These are phyloP conservation scores for Gadopsis bispinosus DNA, from an alignment of 2,797 vertebrate genomes.

Conservation along the genomic window DNA sequence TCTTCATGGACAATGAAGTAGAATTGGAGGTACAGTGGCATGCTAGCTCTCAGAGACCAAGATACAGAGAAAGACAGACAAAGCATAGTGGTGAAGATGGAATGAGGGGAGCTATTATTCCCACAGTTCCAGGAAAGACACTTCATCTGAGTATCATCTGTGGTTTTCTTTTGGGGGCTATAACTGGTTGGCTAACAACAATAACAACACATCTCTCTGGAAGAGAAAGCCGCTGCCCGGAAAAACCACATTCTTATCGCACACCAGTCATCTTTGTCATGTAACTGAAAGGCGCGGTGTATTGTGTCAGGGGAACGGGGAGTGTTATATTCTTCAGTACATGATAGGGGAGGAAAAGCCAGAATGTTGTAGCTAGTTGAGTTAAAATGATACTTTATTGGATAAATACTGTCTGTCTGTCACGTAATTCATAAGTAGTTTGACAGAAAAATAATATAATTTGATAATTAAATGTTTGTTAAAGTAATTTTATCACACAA, in stretches of 20 bases:
- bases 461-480: neutral
- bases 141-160: constrained; percentile 73
- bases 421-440: neutral
- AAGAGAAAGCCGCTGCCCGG: constrained; percentile 48
- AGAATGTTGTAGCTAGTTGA: neutral
- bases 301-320: constrained; percentile 39
- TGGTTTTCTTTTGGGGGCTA: constrained; percentile 71
- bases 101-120: constrained; percentile 64
- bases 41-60: constrained; percentile 49
- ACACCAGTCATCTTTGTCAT: constrained; percentile 57
- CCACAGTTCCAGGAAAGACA: constrained; percentile 65
- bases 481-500: neutral
- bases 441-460: neutral
- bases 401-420: neutral
- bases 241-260: constrained; percentile 52
- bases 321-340: constrained; percentile 17
- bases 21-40: constrained; percentile 53
- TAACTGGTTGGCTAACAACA: constrained; percentile 71
- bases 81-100: constrained; percentile 45
- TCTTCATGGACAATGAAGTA: constrained; percentile 62
- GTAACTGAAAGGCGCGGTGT: constrained; percentile 41
- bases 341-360: constrained; percentile 5
- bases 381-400: neutral
- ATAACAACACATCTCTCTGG: constrained; percentile 71
- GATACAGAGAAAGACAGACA: constrained; percentile 52